Evolutionary conservation across 2,888 invertebrate species (phyloP), one percentile per base, ranked within the genome.

Genomic region (Metallyticus violacea): DNA sequence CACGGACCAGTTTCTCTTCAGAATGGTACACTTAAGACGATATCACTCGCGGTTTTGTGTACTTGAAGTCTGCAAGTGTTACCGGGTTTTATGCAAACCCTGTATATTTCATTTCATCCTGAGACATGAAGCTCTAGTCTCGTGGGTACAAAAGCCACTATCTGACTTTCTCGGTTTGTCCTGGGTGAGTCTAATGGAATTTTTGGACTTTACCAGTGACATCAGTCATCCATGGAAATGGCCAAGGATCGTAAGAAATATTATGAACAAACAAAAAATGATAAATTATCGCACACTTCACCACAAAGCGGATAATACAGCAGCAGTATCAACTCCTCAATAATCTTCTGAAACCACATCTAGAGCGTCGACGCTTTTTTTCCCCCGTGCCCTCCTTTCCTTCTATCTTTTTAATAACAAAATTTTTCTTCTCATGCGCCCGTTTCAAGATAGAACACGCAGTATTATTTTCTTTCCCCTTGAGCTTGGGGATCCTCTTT

Each of bases 361-460:
- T n/a, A n/a, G n/a, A 77, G 28, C 77, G 40, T 62, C 22, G 40
- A 62, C 40, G 40, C 40, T 62, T 62, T 62, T 62, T 62, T 62
- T 62, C 40, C 40, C 6, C 40, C 15, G 40, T 62, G 40, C 40
- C 40, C 40, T 62, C 40, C 40, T 62, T 62, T 77, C 9, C 28
- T 27, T 77, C 83, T 77, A 77, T 28, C 77, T 83, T 83, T 83
- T 83, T 83, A 83, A 83, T 83, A 83, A 83, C 83, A 83, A 83
- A 83, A 83, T 83, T 83, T 83, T 77, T 77, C 27, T 77, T 26
- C 79, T 83, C 83, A 83, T 83, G 83, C 83, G 28, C 76, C 83
- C 3, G 77, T 83, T 83, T 28, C 77, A 83, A 83, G 85, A 85
- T 85, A 85, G 81, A 85, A 85, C 85, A 85, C 85, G 85, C 22